A percentile compares a stretch with the other conserved stretches of the same genome.
phyloP scores from a whole-genome alignment of 2,888 invertebrate species.

The Platerodrilus igneus region DNA sequence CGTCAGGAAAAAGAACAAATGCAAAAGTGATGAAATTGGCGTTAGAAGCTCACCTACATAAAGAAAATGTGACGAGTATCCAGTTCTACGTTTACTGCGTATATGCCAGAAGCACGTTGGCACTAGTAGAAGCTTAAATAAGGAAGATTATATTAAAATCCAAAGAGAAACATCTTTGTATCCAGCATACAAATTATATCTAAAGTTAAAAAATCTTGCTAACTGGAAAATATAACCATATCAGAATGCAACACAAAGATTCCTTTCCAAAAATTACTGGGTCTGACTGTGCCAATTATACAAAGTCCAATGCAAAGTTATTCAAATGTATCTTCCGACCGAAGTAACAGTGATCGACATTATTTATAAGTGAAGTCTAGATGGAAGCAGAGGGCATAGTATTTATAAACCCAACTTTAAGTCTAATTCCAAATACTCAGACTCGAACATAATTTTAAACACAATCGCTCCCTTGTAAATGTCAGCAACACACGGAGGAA shows the following conservation, averaged over 20 bases:
- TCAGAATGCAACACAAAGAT: constrained; percentile 6
- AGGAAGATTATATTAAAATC: constrained; percentile 12
- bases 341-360: too few species aligned
- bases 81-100: constrained; percentile 5
- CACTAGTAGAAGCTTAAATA: constrained; percentile 5
- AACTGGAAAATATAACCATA: constrained; percentile 7
- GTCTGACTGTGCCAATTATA: not conserved
- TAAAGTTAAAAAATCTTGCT: constrained; percentile 7
- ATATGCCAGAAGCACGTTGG: constrained; percentile 13
- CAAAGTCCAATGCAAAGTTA: constrained; percentile 1
- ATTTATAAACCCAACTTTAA: constrained; percentile 12
- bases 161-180: constrained; percentile 8
- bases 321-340: too few species aligned
- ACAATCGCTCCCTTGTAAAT: too few species aligned
- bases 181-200: constrained; percentile 8
- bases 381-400: constrained; percentile 15
- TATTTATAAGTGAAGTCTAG: constrained; percentile 12
- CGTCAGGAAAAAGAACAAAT: constrained; percentile 9
- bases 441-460: too few species aligned
- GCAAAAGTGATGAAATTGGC: constrained; percentile 7
- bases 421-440: constrained; percentile 10
- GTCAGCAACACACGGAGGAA: too few species aligned
- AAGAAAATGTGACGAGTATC: too few species aligned
- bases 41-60: constrained; percentile 4
- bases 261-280: constrained; percentile 3